Percentiles rank a stretch among this genome's conserved stretches.
phyloP scores from a whole-genome alignment of 2,797 vertebrate genomes.

The Ceryle rudis region DNA sequence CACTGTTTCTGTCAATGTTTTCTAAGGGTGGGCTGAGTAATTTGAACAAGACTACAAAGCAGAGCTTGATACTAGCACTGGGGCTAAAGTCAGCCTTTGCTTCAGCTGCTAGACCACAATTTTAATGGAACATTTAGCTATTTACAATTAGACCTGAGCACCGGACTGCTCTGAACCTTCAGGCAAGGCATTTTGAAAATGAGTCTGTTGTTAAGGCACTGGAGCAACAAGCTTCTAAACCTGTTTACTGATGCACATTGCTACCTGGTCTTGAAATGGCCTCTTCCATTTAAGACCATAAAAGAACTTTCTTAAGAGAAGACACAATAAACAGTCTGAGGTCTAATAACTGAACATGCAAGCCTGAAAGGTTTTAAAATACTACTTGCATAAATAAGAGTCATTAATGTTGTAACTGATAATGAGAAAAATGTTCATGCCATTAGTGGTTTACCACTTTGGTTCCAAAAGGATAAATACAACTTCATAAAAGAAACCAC shows the following conservation, averaged over 20 bases:
- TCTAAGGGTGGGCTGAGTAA: neutral
- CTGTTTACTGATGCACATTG: slow-evolving; percentile 36
- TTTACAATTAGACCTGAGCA: neutral
- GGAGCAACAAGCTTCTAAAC: slow-evolving; percentile 1
- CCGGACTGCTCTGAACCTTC: neutral
- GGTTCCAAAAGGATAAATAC: slow-evolving; percentile 48
- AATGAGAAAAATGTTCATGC: slow-evolving; percentile 63
- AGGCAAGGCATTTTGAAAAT: slow-evolving; percentile 16
- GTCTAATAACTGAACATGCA: slow-evolving; percentile 30
- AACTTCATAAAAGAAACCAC: slow-evolving; percentile 57
- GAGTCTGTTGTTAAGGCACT: neutral
- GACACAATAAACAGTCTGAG: slow-evolving; percentile 31
- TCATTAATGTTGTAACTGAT: slow-evolving; percentile 65
- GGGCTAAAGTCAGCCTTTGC: neutral
- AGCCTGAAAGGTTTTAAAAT: slow-evolving; percentile 45
- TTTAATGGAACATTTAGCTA: neutral
- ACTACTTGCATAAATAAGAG: slow-evolving; percentile 36
- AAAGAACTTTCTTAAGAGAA: slow-evolving; percentile 19
- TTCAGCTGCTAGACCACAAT: neutral
- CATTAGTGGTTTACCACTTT: slow-evolving; percentile 68
- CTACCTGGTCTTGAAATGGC: neutral
- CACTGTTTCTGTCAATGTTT: neutral
- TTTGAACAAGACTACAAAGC: neutral
- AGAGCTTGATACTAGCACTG: neutral
- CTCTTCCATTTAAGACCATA: slow-evolving; percentile 22